These are phyloP conservation scores for Phalacrocorax aristotelis DNA, from an alignment of 2,113 vertebrate species.

Conservation along the genomic window DNA sequence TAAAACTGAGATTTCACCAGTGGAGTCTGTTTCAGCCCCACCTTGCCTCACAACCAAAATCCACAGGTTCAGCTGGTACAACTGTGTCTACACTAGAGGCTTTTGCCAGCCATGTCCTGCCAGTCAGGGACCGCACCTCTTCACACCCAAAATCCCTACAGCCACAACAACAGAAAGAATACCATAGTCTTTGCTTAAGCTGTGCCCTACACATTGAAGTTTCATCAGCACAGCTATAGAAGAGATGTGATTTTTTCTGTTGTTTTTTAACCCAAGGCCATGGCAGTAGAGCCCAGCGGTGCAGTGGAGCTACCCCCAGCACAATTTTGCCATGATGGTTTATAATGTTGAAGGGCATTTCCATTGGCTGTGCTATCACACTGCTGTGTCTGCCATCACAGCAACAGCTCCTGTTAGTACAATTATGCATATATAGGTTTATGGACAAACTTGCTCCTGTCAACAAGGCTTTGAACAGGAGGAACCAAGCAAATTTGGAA, in stretches of 20 bases:
- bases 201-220: not conserved
- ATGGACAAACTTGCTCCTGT: not conserved
- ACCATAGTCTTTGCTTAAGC: not conserved
- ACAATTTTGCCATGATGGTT: not conserved
- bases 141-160: conserved; percentile 31
- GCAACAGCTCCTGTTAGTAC: not conserved
- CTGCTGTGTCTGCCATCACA: not conserved
- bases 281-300: not conserved
- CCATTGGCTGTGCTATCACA: not conserved
- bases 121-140: conserved; percentile 8
- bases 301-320: not conserved
- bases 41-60: conserved; percentile 30
- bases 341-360: not conserved
- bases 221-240: not conserved
- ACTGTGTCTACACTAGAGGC: not conserved
- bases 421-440: not conserved
- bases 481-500: not conserved
- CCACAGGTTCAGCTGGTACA: conserved; percentile 32
- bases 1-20: conserved; percentile 16
- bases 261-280: not conserved
- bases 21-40: not conserved
- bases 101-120: not conserved
- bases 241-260: not conserved
- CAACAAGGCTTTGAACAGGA: not conserved
- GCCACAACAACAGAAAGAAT: not conserved